Evolutionary conservation across 2,888 invertebrate species (phyloP), one percentile per base, ranked within the genome.

Genomic region (Noctua fimbriata): DNA sequence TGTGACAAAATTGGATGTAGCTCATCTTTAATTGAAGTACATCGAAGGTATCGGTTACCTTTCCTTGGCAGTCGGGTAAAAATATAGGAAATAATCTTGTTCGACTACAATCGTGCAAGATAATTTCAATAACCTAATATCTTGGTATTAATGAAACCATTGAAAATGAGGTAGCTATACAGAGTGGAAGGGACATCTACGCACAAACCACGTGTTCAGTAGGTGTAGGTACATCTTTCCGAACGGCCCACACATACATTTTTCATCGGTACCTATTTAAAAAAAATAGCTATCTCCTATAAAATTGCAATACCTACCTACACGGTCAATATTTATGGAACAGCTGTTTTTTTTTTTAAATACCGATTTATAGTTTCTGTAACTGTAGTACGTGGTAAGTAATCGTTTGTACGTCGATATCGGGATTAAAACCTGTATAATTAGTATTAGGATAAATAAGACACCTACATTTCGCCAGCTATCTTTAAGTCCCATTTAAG

Each of bases 11-110:
- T 77, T 55, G 32, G 16, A 67, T 41, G 16, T 16, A 58, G 18
- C 24, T 1, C 49, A 52, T 67, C 55, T 77, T 41, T 58, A 66
- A 44, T 66, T 75, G n/a, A 74, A 28, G 21, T 52, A 12, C 21
- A 24, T 32, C n/a, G 44, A 58, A 10, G 32, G n/a, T 58, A 47
- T 32, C 18, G 9, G 6, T 10, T 28, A 9, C 41, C 41, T 41
- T 41, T 41, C 41, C 41, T 41, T 41, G 41, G 41, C 41, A 41
- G 41, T 41, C 41, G 41, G 41, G 41, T 41, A 41, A 18, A 60
- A 47, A 36, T 49, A 52, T 10, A 44, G 10, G 14, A 36, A 44
- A 74, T 65, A 63, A 18, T 9, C 12, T 49, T 21, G 28, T 60
- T 28, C 28, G 28, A 28, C 28, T 28, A 28, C 14, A 60, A 58